Percentiles rank a stretch among this genome's conserved stretches.
Evolutionary conservation across 2,113 vertebrate genomes (phyloP).

Genomic region (Python bivittatus): DNA sequence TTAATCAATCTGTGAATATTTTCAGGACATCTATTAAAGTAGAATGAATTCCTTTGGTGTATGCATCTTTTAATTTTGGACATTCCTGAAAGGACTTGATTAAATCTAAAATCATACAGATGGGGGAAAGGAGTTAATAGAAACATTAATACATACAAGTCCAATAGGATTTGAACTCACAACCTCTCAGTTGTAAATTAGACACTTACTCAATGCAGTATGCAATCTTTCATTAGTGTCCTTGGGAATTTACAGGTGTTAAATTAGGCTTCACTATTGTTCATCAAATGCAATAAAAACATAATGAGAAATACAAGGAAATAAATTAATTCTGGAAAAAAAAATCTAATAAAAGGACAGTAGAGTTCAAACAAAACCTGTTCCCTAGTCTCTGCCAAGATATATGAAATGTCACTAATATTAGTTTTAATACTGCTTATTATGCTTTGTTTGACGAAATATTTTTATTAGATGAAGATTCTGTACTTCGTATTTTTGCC

Average conservation of each 20-base stretch:
- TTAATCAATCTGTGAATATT: conserved; percentile 19
- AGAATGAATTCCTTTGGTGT: conserved; percentile 14
- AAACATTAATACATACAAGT: conserved; percentile 63
- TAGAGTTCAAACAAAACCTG: conserved; percentile 66
- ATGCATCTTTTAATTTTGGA: conserved; percentile 29
- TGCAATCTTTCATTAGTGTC: conserved; percentile 65
- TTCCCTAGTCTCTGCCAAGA: conserved; percentile 61
- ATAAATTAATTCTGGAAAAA: conserved; percentile 68
- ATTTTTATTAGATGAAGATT: conserved; percentile 53
- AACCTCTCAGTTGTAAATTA: conserved; percentile 69
- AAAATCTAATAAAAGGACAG: conserved; percentile 64
- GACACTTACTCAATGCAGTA: conserved; percentile 63
- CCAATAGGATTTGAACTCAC: conserved; percentile 67
- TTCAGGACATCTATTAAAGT: conserved; percentile 11
- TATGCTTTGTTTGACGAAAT: conserved; percentile 56
- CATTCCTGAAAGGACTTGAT: conserved; percentile 44
- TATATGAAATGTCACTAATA: conserved; percentile 63
- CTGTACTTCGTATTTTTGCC: conserved; percentile 24
- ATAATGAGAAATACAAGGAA: conserved; percentile 71
- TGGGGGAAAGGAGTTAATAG: conserved; percentile 63
- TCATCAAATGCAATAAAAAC: conserved; percentile 70
- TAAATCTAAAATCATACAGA: conserved; percentile 50
- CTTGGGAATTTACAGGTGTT: conserved; percentile 71
- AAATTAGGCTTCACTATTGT: conserved; percentile 62
- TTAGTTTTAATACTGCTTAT: conserved; percentile 55